Evolutionary conservation across 2,888 invertebrate genomes (phyloP).

Genomic region (Electrophaes corylata): DNA sequence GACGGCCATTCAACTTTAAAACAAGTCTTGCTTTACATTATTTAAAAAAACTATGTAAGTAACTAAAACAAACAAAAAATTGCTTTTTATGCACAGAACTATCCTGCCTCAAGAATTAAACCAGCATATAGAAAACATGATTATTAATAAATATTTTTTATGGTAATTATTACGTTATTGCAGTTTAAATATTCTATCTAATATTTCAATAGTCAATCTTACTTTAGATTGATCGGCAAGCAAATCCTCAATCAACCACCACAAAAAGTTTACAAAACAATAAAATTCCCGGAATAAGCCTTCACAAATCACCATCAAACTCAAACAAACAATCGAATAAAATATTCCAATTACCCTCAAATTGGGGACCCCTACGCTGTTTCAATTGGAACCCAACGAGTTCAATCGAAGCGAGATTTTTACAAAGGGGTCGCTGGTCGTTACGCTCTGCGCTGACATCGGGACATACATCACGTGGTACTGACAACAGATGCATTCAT

Average conservation of each 20-base stretch:
- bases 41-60: too few species aligned
- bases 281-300: slow-evolving; percentile 34
- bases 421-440: slow-evolving; percentile 20
- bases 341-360: slow-evolving; percentile 38
- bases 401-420: slow-evolving; percentile 30
- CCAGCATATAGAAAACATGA: too few species aligned
- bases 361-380: slow-evolving; percentile 29
- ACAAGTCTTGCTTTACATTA: not conserved
- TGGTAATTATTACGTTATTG: too few species aligned
- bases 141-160: too few species aligned
- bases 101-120: too few species aligned
- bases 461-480: slow-evolving; percentile 19
- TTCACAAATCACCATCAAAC: slow-evolving; percentile 38
- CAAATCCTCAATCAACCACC: slow-evolving; percentile 4
- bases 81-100: too few species aligned
- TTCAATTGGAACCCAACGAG: slow-evolving; percentile 22
- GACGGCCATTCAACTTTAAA: not conserved
- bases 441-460: slow-evolving; percentile 15
- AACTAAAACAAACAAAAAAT: too few species aligned
- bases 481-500: slow-evolving; percentile 34
- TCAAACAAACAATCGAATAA: slow-evolving; percentile 34
- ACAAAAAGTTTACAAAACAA: slow-evolving; percentile 34
- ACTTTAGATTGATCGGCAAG: slow-evolving; percentile 2
- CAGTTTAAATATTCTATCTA: too few species aligned
- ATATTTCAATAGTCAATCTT: not conserved